Evolutionary conservation across 2,888 invertebrate genomes (phyloP).

Genomic region (Tortrix viridana): DNA sequence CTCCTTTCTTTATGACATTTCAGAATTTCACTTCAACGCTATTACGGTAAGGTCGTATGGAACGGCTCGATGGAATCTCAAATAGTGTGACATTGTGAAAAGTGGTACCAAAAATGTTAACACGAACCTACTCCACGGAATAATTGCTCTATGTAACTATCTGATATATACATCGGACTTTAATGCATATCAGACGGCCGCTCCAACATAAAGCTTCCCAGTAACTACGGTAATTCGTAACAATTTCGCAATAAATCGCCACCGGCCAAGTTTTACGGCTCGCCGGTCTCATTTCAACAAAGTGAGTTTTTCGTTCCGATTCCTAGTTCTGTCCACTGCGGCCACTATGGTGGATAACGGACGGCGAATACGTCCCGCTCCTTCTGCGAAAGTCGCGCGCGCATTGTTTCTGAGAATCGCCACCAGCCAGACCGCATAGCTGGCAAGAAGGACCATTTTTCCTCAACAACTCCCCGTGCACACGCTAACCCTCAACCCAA

Average conservation of each 20-base stretch:
- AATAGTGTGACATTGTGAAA: neutral
- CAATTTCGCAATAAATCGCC: conserved; percentile 75
- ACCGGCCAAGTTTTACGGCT: conserved; percentile 58
- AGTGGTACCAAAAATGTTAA: neutral
- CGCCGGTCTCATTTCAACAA: conserved; percentile 73
- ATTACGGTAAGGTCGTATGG: neutral
- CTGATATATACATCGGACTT: conserved; percentile 20
- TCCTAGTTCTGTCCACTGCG: conserved; percentile 73
- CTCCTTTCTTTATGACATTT: too few species aligned
- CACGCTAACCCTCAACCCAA: conserved; percentile 69
- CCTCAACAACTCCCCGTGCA: conserved; percentile 53
- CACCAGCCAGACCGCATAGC: conserved; percentile 71
- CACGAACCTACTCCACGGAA: neutral
- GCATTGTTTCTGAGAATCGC: conserved; percentile 80
- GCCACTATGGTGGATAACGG: conserved; percentile 67
- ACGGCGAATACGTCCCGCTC: conserved; percentile 67
- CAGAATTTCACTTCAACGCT: neutral
- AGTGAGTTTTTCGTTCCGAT: conserved; percentile 76
- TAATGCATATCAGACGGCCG: conserved; percentile 22
- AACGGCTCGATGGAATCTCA: neutral
- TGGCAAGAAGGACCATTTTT: conserved; percentile 63
- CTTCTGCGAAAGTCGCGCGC: conserved; percentile 74
- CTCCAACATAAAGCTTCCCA: conserved; percentile 45
- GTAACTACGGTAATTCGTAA: conserved; percentile 69
- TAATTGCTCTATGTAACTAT: conserved; percentile 5